Base-by-base conservation (phyloP, 2,888 invertebrate species). In the Cephalotes varians region DNA sequence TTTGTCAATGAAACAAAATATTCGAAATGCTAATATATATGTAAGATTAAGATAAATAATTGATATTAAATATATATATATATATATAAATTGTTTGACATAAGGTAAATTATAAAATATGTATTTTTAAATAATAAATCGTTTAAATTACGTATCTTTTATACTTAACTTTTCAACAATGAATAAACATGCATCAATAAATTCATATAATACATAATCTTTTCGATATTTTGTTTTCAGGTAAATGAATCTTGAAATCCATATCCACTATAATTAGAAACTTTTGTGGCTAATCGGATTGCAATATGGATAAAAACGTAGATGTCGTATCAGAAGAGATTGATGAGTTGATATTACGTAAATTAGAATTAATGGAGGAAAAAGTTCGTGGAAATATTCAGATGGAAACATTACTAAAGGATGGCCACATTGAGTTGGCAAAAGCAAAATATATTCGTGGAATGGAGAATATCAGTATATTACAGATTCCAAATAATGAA, bases 371-470 rank as follows among this genome's bases (percentile, higher is more conserved):
- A 51, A 96, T 98, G 93, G 97, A 98, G 93, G 96, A 97, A 88
- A 96, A 97, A 92, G 96, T 98, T 85, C 94, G 95, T 67, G 95
- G 96, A 37, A 97, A 97, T 93, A 91, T 97, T 1, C 96, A 96
- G 87, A 95, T 98, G 81, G 98, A 98, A 94, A 95, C 96, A 12
- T 95, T 95, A 67, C 96, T 97, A 89, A 96, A 96, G 77, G 96
- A 96, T 89, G 98, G 98, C 0, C 96, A 96, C 92, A 95, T 97
- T 62, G 96, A 97, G 89, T 94, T 98, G 65, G 98, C 98, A 0
- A 98, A 98, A 93, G 95, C 96, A 2, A 96, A 98, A 72, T 98
- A 98, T 90, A 97, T 98, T 69, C 96, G 97, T 95, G 98, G 98
- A 0, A 97, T 97, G 82, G 96, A 96, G 88, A 96, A 96, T 10